Percentiles rank a stretch among this genome's conserved stretches.
Evolutionary conservation across 2,797 vertebrate species (phyloP).

Genomic region (Knipowitschia caucasica): DNA sequence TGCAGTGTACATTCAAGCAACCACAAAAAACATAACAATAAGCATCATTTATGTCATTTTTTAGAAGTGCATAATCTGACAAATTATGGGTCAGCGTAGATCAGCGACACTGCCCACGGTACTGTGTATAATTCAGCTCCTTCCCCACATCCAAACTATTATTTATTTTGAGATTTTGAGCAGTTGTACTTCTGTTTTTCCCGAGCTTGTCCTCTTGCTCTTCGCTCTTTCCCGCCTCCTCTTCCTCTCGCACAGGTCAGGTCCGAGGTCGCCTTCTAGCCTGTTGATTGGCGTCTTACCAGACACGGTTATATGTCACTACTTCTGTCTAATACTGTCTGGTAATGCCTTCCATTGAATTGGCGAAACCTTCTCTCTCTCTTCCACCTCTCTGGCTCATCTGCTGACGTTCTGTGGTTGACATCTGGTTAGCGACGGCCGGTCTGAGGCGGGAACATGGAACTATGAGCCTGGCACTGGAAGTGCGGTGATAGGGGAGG

Average conservation of each 20-base stretch:
- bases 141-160: background rate
- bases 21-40: too few relatives aligned
- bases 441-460: conserved; percentile 37
- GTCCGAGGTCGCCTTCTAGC: conserved; percentile 71
- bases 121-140: too few relatives aligned
- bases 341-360: conserved; percentile 97
- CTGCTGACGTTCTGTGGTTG: conserved; percentile 35
- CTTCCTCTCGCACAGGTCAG: conserved; percentile 60
- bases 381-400: conserved; percentile 56
- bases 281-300: conserved; percentile 96
- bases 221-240: conserved; percentile 51
- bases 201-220: background rate
- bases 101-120: too few relatives aligned
- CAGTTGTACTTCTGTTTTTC: background rate
- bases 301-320: conserved; percentile 98
- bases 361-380: conserved; percentile 74
- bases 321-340: conserved; percentile 99
- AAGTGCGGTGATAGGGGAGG: conserved; percentile 50
- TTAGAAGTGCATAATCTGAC: too few relatives aligned
- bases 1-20: too few relatives aligned
- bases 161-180: background rate
- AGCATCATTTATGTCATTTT: too few relatives aligned
- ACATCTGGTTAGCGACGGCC: conserved; percentile 38
- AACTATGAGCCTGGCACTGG: conserved; percentile 75
- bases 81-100: too few relatives aligned